phyloP scores from a whole-genome alignment of 2,113 vertebrate genomes.

The Prinia subflava region DNA sequence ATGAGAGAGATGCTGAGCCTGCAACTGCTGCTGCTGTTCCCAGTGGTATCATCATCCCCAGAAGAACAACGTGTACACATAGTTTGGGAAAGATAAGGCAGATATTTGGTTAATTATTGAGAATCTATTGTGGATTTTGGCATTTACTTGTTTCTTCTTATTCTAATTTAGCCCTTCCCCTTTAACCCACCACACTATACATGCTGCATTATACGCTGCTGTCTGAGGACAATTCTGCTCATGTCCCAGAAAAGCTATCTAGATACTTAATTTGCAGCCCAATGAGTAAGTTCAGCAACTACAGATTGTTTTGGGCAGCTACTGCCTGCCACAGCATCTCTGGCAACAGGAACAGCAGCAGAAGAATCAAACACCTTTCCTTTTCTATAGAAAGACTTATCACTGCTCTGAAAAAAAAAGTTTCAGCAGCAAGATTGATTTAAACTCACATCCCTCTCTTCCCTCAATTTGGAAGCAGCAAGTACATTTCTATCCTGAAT shows the following conservation, averaged over 20 bases:
- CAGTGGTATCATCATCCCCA: slow-evolving; percentile 6
- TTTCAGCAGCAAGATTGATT: neutral
- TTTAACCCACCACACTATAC: neutral
- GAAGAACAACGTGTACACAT: neutral
- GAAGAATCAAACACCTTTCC: neutral
- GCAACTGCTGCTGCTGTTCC: slow-evolving; percentile 82
- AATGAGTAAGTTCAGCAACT: neutral
- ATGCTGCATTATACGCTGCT: neutral
- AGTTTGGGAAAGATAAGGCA: slow-evolving; percentile 13
- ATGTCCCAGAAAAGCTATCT: neutral
- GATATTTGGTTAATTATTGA: slow-evolving; percentile 28
- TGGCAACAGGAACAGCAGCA: neutral
- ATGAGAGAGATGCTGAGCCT: slow-evolving; percentile 90
- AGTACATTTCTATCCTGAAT: neutral
- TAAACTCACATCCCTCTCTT: neutral
- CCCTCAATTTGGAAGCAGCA: neutral
- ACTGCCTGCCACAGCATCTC: neutral
- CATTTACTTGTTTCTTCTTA: neutral
- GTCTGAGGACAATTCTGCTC: neutral
- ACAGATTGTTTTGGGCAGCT: neutral
- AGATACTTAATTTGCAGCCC: neutral
- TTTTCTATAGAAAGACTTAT: neutral
- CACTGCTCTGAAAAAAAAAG: neutral
- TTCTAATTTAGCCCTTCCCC: neutral
- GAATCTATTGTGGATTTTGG: neutral